These are phyloP conservation scores for Beris chalybata DNA, from an alignment of 2,888 invertebrate species.

Conservation along the genomic window DNA sequence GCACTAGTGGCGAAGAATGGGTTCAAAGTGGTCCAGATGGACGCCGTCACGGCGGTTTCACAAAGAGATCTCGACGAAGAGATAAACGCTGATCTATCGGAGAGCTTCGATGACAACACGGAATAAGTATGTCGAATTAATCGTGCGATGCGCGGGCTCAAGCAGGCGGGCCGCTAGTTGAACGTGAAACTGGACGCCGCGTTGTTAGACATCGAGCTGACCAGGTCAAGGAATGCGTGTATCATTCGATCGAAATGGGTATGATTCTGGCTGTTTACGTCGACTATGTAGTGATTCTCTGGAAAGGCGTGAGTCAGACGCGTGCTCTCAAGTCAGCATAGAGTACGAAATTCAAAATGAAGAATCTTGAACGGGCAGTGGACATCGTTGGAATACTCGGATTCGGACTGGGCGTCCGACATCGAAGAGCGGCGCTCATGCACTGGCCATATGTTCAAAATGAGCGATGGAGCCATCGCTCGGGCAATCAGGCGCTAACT, in stretches of 20 bases:
- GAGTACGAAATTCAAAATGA: constrained; percentile 33
- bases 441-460: no score
- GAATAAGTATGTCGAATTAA: background rate
- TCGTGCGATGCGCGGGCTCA: background rate
- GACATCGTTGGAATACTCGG: background rate
- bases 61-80: constrained; percentile 22
- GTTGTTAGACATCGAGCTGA: background rate
- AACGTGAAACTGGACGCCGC: background rate
- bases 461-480: no score
- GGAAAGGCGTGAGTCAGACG: background rate
- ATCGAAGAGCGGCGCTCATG: no score
- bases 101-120: background rate
- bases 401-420: no score
- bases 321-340: constrained; percentile 11
- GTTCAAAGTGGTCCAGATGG: constrained; percentile 30
- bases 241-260: background rate
- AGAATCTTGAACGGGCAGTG: background rate
- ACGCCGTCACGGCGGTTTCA: constrained; percentile 34
- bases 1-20: constrained; percentile 23
- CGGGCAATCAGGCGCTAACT: no score
- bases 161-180: background rate
- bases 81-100: background rate
- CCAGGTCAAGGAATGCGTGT: background rate
- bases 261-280: constrained; percentile 9
- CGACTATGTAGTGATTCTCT: background rate